Evolutionary conservation across 30 jellyfish, hydroid and myxozoan species (phyloP).

Genomic region (Catostylus mosaicus): DNA sequence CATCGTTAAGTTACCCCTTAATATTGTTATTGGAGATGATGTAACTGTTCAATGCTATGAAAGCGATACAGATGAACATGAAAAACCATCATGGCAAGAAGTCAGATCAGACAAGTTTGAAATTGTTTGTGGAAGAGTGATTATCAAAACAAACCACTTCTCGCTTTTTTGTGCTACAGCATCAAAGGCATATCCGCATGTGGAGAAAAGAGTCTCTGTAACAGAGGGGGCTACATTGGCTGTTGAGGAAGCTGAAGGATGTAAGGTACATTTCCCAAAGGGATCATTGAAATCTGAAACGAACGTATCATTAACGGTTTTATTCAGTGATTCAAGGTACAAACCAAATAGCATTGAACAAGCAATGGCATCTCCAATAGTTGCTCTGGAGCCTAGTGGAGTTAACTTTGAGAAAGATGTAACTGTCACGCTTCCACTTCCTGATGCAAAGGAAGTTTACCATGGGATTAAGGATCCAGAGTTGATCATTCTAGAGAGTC

Average conservation of each 20-base stretch:
- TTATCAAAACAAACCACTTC: conserved; percentile 55
- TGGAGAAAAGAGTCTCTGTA: conserved; percentile 19
- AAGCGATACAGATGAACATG: conserved; percentile 68
- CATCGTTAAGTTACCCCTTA: conserved; percentile 49
- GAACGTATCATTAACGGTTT: conserved; percentile 55
- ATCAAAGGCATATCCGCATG: conserved; percentile 50
- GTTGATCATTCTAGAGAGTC: conserved; percentile 68
- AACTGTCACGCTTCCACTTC: conserved; percentile 78
- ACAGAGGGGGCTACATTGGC: conserved; percentile 48
- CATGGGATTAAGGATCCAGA: conserved; percentile 21
- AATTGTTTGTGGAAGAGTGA: conserved; percentile 23
- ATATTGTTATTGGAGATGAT: conserved; percentile 41
- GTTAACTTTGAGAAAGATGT: conserved; percentile 58
- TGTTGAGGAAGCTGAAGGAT: conserved; percentile 24
- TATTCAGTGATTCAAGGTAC: conserved; percentile 71
- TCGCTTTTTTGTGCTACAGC: conserved; percentile 79
- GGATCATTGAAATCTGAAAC: conserved; percentile 16
- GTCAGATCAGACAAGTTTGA: conserved; percentile 8
- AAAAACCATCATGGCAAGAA: conserved; percentile 62
- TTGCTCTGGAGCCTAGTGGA: conserved; percentile 85
- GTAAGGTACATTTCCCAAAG: conserved; percentile 61
- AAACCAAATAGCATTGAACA: conserved; percentile 21
- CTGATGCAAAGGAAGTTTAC: conserved; percentile 53
- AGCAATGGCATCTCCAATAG: conserved; percentile 74
- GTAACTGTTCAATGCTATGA: conserved; percentile 26